A percentile compares a stretch with the other conserved stretches of the same genome.
phyloP scores from a whole-genome alignment of 2,888 invertebrate genomes.

The Mechanitis messenoides region DNA sequence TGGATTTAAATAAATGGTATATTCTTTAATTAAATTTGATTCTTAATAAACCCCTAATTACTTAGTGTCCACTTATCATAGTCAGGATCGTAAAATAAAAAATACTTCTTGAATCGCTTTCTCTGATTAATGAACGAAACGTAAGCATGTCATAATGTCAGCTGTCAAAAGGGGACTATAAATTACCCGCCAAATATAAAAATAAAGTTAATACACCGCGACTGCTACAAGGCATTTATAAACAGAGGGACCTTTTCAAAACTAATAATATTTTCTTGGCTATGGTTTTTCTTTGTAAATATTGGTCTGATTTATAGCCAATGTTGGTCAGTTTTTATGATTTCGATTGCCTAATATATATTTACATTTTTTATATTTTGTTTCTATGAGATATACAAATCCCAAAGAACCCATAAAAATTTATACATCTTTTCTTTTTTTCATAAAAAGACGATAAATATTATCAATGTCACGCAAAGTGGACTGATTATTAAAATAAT shows the following conservation, averaged over 20 bases:
- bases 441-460: no score
- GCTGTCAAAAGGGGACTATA: slow-evolving; percentile 34
- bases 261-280: background rate
- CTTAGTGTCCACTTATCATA: slow-evolving; percentile 24
- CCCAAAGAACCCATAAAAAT: no score
- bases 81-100: slow-evolving; percentile 25
- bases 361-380: no score
- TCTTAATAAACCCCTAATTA: slow-evolving; percentile 17
- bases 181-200: slow-evolving; percentile 30
- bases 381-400: no score
- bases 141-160: slow-evolving; percentile 34
- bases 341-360: no score
- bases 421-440: no score
- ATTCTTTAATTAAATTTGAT: slow-evolving; percentile 6
- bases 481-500: no score
- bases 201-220: slow-evolving; percentile 22
- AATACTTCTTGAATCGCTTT: slow-evolving; percentile 29
- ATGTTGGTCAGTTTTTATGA: no score
- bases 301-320: background rate
- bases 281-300: background rate
- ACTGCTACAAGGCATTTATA: slow-evolving; percentile 22
- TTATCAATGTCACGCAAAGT: no score
- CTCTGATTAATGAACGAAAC: slow-evolving; percentile 34
- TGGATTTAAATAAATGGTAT: background rate
- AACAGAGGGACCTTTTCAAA: slow-evolving; percentile 19